Evolutionary conservation across 2,888 invertebrate species (phyloP), one percentile per base, ranked within the genome.

Genomic region (Philereme vetulata): DNA sequence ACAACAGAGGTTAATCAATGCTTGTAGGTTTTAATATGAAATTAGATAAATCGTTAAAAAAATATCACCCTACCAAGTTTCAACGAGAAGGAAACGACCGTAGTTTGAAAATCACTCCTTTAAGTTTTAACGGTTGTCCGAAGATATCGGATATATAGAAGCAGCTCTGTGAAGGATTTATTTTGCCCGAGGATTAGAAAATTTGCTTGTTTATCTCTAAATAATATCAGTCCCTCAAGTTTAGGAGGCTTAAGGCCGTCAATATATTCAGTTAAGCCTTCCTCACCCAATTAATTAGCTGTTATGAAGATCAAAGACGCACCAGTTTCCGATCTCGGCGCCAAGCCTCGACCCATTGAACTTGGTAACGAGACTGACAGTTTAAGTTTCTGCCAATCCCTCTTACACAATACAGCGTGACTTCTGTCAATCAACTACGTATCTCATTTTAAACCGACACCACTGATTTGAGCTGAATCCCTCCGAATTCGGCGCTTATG

Each of bases 231-330:
- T 67, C 71, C 72, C 70, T 68, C 60, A 74, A 78, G 72, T 77
- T 79, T 48, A 62, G 50, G 61, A 63, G 62, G 71, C 76, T 77
- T 75, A 72, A 72, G 66, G 72, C 80, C 80, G 80, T 85, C 88
- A 83, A 85, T 86, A 84, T 77, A 78, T 77, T 78, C 75, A 69
- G 78, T 79, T 85, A 84, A 87, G 84, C 80, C 82, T 84, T 81
- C 81, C 78, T 82, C 75, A 79, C 81, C 80, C 82, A 84, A 87
- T 89, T 87, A 88, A 88, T 88, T 86, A 88, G 85, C 83, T 80
- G 82, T 85, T 84, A 82, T 84, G 80, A 85, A 85, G 87, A 90
- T 90, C 88, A 88, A 89, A 89, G 87, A 77, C 74, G 72, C 77
- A 74, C 72, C 77, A 80, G 83, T 82, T 85, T 78, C 75, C 74